Evolutionary conservation across 2,888 invertebrate genomes (phyloP).

Genomic region (Eupsilia transversa): DNA sequence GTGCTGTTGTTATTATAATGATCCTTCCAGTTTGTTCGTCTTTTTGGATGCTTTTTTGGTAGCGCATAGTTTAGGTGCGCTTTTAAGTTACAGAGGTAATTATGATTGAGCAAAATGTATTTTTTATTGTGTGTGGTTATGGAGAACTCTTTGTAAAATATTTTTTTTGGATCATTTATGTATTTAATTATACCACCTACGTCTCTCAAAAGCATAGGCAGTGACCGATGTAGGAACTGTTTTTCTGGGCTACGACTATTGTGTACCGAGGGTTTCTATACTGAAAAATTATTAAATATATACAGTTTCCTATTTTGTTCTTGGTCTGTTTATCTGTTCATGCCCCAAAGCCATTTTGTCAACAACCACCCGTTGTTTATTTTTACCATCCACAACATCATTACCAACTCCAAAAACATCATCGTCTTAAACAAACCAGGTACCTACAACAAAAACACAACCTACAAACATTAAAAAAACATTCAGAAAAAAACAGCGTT

Average conservation of each 20-base stretch:
- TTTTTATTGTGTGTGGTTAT: neutral
- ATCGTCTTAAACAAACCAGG: neutral
- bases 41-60: neutral
- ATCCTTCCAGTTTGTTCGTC: constrained; percentile 6
- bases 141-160: neutral
- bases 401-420: neutral
- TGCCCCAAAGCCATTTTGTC: neutral
- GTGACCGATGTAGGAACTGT: neutral
- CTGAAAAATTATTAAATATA: neutral
- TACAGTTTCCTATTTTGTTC: neutral
- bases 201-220: neutral
- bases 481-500: constrained; percentile 47
- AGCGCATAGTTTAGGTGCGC: neutral
- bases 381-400: neutral
- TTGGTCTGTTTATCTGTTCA: neutral
- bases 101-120: neutral
- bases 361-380: neutral
- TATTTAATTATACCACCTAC: neutral
- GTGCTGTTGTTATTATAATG: constrained; percentile 44
- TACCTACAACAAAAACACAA: constrained; percentile 17
- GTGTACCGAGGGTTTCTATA: neutral
- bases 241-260: neutral
- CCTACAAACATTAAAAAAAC: constrained; percentile 9
- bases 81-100: neutral
- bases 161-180: neutral